These are phyloP conservation scores for Anastrepha ludens DNA, from an alignment of 1,140 invertebrate genomes.

Conservation along the genomic window DNA sequence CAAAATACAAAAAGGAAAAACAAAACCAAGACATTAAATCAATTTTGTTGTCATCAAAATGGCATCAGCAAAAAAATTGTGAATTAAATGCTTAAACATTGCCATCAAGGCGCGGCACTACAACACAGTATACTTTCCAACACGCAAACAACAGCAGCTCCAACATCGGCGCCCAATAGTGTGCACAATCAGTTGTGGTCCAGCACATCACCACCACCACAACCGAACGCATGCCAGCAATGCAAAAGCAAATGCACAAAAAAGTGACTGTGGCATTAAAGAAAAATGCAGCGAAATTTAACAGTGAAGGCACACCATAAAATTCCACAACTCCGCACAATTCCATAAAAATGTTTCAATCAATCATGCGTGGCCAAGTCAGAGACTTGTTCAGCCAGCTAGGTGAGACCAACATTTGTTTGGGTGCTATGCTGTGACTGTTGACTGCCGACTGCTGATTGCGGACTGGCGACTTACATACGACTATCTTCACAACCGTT, in stretches of 20 bases:
- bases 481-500: too few species aligned
- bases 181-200: not conserved
- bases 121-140: not conserved
- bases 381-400: not conserved
- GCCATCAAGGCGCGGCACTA: conserved; percentile 32
- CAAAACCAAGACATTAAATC: conserved; percentile 38
- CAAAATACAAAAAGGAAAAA: not conserved
- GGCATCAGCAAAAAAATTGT: conserved; percentile 40
- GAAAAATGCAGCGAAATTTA: conserved; percentile 48
- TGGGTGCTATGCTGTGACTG: not conserved
- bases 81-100: conserved; percentile 48
- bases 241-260: not conserved
- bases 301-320: conserved; percentile 47
- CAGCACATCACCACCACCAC: not conserved
- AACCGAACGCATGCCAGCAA: not conserved
- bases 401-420: conserved; percentile 18
- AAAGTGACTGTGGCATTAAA: conserved; percentile 29
- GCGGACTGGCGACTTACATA: too few species aligned
- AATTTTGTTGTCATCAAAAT: conserved; percentile 53
- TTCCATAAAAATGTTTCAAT: conserved; percentile 53
- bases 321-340: conserved; percentile 51
- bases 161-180: not conserved
- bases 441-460: too few species aligned
- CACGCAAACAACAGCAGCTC: conserved; percentile 25
- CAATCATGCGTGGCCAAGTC: conserved; percentile 32